Percentiles rank a stretch among this genome's conserved stretches.
phyloP scores from a whole-genome alignment of 2,888 invertebrate species.

The Amiota communis region DNA sequence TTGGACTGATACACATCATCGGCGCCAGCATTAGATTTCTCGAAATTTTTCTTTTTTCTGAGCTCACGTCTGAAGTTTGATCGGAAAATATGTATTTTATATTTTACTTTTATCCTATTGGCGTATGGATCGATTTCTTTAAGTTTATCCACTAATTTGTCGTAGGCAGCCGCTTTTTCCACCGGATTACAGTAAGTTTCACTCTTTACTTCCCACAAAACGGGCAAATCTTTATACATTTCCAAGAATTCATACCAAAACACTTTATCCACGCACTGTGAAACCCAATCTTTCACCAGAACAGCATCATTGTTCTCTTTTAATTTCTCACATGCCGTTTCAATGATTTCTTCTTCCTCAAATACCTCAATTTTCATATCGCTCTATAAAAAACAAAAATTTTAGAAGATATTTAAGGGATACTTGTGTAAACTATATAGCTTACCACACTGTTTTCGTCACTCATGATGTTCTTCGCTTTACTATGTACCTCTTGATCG shows the following conservation, averaged over 20 bases:
- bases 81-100: background rate
- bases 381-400: background rate
- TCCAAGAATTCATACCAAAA: too few species aligned
- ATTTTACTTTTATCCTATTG: background rate
- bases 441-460: background rate
- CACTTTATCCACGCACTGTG: background rate
- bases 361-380: background rate
- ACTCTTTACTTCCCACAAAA: too few species aligned
- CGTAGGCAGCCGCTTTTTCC: background rate
- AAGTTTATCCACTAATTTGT: constrained; percentile 5
- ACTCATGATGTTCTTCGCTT: background rate
- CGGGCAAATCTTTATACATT: too few species aligned
- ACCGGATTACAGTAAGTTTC: too few species aligned
- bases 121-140: background rate
- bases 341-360: background rate
- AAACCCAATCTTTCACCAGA: background rate
- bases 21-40: background rate
- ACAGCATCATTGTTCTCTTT: background rate
- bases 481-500: background rate
- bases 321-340: background rate
- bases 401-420: background rate
- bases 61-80: background rate
- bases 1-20: background rate
- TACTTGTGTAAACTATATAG: background rate
- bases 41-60: background rate